Percentiles rank a stretch among this genome's conserved stretches.
phyloP scores from a whole-genome alignment of 2,888 invertebrate species.

The Drosophila mimetica region DNA sequence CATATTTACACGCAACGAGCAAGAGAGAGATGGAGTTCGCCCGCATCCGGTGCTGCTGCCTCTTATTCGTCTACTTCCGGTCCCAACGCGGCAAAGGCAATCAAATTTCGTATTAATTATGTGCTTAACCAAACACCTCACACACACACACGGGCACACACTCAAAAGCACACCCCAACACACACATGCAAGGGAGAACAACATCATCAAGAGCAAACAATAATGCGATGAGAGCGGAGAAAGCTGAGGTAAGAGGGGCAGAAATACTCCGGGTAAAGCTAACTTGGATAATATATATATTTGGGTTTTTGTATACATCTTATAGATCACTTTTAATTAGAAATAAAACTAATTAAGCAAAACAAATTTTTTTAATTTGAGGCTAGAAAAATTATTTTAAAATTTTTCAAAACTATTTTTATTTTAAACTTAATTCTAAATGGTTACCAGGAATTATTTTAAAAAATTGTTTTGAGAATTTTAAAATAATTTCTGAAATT shows the following conservation, averaged over 20 bases:
- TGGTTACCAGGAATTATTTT: no score
- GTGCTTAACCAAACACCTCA: slow-evolving; percentile 77
- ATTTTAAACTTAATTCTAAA: no score
- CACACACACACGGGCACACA: slow-evolving; percentile 29
- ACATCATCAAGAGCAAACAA: slow-evolving; percentile 34
- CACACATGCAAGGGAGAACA: slow-evolving; percentile 17
- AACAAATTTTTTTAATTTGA: no score
- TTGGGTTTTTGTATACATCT: no score
- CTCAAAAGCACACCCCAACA: slow-evolving; percentile 19
- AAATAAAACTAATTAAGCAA: no score
- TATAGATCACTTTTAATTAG: no score
- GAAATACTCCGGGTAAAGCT: neutral
- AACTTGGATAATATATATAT: no score
- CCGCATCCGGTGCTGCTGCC: slow-evolving; percentile 34
- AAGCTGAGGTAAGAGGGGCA: neutral
- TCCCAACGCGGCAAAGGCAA: slow-evolving; percentile 74
- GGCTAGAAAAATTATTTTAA: no score
- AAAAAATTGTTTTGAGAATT: no score
- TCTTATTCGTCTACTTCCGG: slow-evolving; percentile 33
- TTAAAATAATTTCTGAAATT: no score
- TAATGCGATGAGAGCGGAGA: slow-evolving; percentile 4
- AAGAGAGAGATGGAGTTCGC: slow-evolving; percentile 4
- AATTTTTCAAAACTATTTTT: no score
- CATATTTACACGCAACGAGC: slow-evolving; percentile 1
- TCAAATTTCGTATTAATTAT: slow-evolving; percentile 78